Evolutionary conservation across 1,140 invertebrate genomes (phyloP).

Genomic region (Drosophila hydei): DNA sequence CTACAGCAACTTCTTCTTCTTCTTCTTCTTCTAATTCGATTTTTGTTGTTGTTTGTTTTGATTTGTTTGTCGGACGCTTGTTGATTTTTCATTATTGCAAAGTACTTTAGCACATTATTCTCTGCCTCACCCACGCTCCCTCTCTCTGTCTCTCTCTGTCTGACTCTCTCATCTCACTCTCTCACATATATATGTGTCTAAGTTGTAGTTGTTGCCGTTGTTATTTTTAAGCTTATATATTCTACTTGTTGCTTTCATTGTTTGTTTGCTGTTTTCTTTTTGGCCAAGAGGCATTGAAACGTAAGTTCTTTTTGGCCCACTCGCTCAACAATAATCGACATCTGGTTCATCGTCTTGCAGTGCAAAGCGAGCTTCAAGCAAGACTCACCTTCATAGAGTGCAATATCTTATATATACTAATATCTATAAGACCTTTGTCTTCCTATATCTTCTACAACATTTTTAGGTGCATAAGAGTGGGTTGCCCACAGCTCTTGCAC

Average conservation of each 20-base stretch:
- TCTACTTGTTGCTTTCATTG: neutral
- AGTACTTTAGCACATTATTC: neutral
- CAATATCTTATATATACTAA: too few species aligned
- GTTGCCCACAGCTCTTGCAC: too few species aligned
- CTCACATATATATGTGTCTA: neutral
- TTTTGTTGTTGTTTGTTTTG: too few species aligned
- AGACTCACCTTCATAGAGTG: too few species aligned
- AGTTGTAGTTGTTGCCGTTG: constrained; percentile 4
- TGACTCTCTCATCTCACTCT: neutral
- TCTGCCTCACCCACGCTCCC: neutral
- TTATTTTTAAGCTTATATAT: neutral
- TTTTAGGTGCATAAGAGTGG: too few species aligned
- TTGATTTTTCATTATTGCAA: too few species aligned
- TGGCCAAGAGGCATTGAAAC: neutral
- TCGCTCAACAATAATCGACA: too few species aligned
- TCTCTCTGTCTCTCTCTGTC: neutral
- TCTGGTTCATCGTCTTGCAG: too few species aligned
- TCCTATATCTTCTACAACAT: too few species aligned
- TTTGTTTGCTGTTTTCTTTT: constrained; percentile 28
- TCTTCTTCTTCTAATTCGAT: neutral
- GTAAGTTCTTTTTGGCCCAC: neutral
- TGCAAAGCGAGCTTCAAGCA: too few species aligned
- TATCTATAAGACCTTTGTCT: too few species aligned
- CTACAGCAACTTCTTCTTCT: neutral
- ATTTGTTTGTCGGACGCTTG: too few species aligned